phyloP scores from a whole-genome alignment of 2,113 vertebrate genomes.

The Orcinus orca region DNA sequence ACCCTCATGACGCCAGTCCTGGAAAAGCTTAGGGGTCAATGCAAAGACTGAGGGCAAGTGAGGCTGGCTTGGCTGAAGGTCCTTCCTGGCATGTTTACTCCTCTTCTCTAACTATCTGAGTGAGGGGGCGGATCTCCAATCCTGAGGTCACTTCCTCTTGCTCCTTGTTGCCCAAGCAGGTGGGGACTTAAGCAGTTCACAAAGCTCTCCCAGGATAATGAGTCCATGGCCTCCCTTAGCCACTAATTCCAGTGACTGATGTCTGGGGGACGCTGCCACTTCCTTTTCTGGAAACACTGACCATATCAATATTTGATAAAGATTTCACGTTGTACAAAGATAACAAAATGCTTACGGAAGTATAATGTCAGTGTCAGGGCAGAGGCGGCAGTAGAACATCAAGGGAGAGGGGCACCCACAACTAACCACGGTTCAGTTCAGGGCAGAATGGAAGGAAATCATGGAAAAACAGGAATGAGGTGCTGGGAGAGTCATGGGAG shows the following conservation, averaged over 20 bases:
- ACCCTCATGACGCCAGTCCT: not conserved
- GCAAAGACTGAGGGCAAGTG: not conserved
- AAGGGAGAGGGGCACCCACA: not conserved
- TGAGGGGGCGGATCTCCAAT: not conserved
- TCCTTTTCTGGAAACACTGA: conserved; percentile 18
- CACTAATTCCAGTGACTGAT: not conserved
- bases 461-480: not conserved
- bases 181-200: not conserved
- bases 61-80: not conserved
- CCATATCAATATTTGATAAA: not conserved
- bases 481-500: not conserved
- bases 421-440: not conserved
- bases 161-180: not conserved
- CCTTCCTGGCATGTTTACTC: not conserved
- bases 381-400: not conserved
- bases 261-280: not conserved
- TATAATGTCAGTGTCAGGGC: not conserved
- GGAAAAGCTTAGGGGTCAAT: not conserved
- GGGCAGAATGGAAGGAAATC: not conserved
- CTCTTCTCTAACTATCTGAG: not conserved
- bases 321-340: not conserved
- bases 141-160: not conserved
- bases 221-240: not conserved
- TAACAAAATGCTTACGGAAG: not conserved
- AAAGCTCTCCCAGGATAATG: not conserved